Evolutionary conservation across 1,140 invertebrate species (phyloP), one percentile per base, ranked within the genome.

Genomic region (Brachionus koreanus): DNA sequence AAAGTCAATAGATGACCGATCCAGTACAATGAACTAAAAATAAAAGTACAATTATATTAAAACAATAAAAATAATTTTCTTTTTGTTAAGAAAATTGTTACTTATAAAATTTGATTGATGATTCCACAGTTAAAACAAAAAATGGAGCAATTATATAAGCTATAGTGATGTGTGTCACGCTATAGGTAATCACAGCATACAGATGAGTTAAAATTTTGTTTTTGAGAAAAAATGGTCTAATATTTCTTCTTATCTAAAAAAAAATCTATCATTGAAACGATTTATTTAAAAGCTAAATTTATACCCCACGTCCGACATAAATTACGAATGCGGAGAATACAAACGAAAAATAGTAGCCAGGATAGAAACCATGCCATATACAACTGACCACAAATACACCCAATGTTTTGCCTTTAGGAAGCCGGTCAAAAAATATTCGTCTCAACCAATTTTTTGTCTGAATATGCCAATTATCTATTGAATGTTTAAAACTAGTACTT

Each of bases 281-380:
- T 89, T 94, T 93, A 83, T 5, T n/a, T 3, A n/a, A 37, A 12
- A 37, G 13, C 12, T 37, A 69, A 37, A 69, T 37, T 5, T 2
- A 37, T 74, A 74, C 69, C 25, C 42, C 69, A 25, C 69, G 7
- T 43, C 82, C 82, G 7, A 46, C 65, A 42, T 72, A 82, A 13
- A 63, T 52, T 25, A 16, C n/a, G 6, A 98, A 85, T 0, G 94
- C 94, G 9, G 93, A 95, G 29, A 91, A 93, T 25, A 94, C 90
- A 89, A 99, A 99, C 0, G 95, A 96, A 46, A 98, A 86, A 87
- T 98, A 99, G 89, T 99, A 99, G 10, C 97, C 96, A 5, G 95
- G 95, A 89, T 97, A 95, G 88, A 97, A 97, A 75, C 89, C 97
- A 89, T 98, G 97, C 97, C 97, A 98, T 23, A 98, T 86, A 19